Conservation (phyloP, 2,797 vertebrate species). For the Myioborus melanocephalus region DNA sequence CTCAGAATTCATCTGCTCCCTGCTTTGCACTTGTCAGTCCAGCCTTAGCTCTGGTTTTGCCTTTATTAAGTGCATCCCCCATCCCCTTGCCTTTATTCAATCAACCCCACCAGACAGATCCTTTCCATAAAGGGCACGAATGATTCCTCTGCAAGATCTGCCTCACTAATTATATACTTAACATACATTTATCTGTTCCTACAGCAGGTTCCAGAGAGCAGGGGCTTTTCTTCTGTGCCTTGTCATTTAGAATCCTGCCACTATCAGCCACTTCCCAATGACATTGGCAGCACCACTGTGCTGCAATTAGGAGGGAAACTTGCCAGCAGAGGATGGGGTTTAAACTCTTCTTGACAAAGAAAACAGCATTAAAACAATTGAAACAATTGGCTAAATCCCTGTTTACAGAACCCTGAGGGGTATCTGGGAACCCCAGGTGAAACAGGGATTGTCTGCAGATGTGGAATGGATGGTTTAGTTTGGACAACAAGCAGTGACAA, state of each 20-base stretch:
- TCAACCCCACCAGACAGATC: neutral
- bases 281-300: neutral
- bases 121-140: neutral
- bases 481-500: neutral
- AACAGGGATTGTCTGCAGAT: neutral
- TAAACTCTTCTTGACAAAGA: neutral
- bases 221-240: conserved; percentile 3
- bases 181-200: neutral
- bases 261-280: neutral
- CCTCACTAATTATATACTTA: neutral
- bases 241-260: neutral
- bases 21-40: neutral
- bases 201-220: conserved; percentile 10
- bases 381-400: neutral
- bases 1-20: neutral
- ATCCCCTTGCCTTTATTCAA: neutral
- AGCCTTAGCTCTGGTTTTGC: neutral
- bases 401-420: neutral
- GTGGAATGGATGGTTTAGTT: neutral
- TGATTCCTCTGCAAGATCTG: neutral
- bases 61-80: neutral
- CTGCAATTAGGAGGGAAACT: neutral
- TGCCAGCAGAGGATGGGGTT: neutral
- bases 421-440: neutral
- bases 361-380: neutral